Conservation (phyloP, 1,140 invertebrate species). For the Spodoptera frugiperda region DNA sequence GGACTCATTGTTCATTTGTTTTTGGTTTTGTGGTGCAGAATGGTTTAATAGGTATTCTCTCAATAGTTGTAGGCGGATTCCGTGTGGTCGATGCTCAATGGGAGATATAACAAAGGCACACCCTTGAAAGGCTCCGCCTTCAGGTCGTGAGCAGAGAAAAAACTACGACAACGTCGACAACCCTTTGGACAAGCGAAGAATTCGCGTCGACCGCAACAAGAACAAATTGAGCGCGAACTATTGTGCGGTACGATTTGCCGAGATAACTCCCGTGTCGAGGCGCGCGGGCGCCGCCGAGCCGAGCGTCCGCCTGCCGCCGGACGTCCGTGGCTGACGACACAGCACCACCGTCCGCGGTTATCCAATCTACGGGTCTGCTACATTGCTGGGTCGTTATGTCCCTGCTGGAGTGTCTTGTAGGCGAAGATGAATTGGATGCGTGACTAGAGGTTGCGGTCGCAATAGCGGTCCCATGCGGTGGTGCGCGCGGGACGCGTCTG, state of each 20-base stretch:
- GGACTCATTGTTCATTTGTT: conserved; percentile 7
- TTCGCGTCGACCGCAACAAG: conserved; percentile 83
- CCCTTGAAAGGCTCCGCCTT: conserved; percentile 65
- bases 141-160: conserved; percentile 70
- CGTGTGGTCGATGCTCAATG: conserved; percentile 63
- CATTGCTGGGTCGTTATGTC: conserved; percentile 59
- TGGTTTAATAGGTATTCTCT: conserved; percentile 63
- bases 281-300: conserved; percentile 67
- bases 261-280: conserved; percentile 82
- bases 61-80: conserved; percentile 68
- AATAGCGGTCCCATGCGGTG: conserved; percentile 66
- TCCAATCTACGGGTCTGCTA: neutral
- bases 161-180: conserved; percentile 77
- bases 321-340: conserved; percentile 68
- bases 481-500: conserved; percentile 79
- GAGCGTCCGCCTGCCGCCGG: conserved; percentile 73
- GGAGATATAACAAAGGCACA: conserved; percentile 72
- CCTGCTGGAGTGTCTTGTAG: conserved; percentile 36
- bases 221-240: conserved; percentile 84
- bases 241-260: conserved; percentile 82
- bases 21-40: conserved; percentile 50
- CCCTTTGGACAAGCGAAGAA: conserved; percentile 82
- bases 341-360: conserved; percentile 42
- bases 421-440: conserved; percentile 64
- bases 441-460: conserved; percentile 53